phyloP scores from a whole-genome alignment of 2,888 invertebrate species.

The Tachina grossa region DNA sequence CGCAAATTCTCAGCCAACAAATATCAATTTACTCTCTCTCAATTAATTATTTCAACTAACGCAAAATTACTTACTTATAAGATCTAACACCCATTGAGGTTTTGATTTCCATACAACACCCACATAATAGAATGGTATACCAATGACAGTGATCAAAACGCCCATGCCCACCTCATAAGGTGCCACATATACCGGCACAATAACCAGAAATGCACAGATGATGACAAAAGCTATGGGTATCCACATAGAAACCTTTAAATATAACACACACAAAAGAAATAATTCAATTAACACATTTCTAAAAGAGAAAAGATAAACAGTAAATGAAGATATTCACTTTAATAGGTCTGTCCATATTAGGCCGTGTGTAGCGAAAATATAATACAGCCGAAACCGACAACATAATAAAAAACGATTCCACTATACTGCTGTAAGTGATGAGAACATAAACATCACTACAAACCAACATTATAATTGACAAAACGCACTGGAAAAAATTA shows the following conservation, averaged over 20 bases:
- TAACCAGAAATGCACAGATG: slow-evolving; percentile 89
- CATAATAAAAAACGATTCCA: slow-evolving; percentile 96
- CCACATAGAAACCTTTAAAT: slow-evolving; percentile 86
- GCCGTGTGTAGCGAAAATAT: slow-evolving; percentile 91
- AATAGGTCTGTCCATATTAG: slow-evolving; percentile 91
- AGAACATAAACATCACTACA: slow-evolving; percentile 92
- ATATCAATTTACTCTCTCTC: too few species aligned
- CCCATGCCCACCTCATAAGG: slow-evolving; percentile 92
- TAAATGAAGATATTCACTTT: slow-evolving; percentile 84
- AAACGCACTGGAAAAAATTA: slow-evolving; percentile 86
- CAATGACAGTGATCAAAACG: slow-evolving; percentile 89
- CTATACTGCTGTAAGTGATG: slow-evolving; percentile 95
- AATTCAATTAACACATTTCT: slow-evolving; percentile 36
- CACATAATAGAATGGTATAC: slow-evolving; percentile 91
- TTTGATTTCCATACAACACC: slow-evolving; percentile 88
- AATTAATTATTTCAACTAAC: too few species aligned
- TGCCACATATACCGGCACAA: slow-evolving; percentile 90
- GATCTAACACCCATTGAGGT: slow-evolving; percentile 85
- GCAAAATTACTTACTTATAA: slow-evolving; percentile 87
- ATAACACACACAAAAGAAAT: slow-evolving; percentile 26
- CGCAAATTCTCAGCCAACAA: too few species aligned
- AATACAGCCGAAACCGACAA: slow-evolving; percentile 92
- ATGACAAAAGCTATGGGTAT: slow-evolving; percentile 90
- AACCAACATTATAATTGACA: slow-evolving; percentile 93
- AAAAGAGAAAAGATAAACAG: slow-evolving; percentile 21